Evolutionary conservation across 2,797 vertebrate genomes (phyloP), one percentile per base, ranked within the genome.

Genomic region (Pangasius mekongensis): DNA sequence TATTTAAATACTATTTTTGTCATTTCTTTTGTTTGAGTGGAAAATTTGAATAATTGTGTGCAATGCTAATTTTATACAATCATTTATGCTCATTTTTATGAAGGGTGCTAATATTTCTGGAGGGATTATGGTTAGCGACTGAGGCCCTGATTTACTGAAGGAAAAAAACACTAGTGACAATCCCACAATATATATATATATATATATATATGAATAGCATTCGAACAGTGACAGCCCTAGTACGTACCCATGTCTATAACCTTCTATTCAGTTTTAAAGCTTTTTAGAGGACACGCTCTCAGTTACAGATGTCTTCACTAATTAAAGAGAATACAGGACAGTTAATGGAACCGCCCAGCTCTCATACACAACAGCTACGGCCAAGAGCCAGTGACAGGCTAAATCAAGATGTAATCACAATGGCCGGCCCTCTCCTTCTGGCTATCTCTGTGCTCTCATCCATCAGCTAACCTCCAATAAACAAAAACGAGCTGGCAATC

Each of bases 401-500:
- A 93, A 92, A 94, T 94, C 91, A 94, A 93, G 83, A 91, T 91
- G 93, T 91, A 92, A 77, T 92, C 47, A 82, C 87, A 89, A 91
- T 88, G 89, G 91, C 92, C 90, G 71, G 89, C 87, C 87, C 92
- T 89, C 91, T 91, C 89, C 89, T 91, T 90, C 86, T 66, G 76
- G 87, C 85, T 90, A 88, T 85, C 84, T 89, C 85, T 90, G 78
- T 69, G 67, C 62, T 56, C 88, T 90, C 83, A 92, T 92, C 90
- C 90, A 92, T 92, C 87, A 80, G 69, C 36, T 22, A 74, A 83
- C 67, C 27, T 71, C 52, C 67, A 60, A 39, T 71, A 87, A 43
- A 43, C 27, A 47, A 93, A 94, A 90, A 90, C 85, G 91, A 92
- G 83, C 52, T 90, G 80, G 22, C 87, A 89, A 91, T 90, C 87